Conservation (phyloP, 2,888 invertebrate species). For the Ariolimax columbianus region DNA sequence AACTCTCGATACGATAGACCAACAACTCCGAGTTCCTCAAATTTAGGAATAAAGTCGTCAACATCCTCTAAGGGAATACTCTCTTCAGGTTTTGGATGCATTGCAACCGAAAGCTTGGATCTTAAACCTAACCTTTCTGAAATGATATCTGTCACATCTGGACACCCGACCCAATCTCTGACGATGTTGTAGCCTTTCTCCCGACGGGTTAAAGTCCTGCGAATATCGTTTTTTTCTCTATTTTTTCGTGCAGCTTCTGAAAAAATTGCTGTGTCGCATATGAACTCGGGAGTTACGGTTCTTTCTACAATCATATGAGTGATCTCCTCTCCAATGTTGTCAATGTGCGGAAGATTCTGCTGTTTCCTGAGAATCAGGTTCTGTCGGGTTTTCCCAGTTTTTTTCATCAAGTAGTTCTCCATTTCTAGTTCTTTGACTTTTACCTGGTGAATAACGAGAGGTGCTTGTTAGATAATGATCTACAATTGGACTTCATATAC, state of each 20-base stretch:
- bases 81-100: background rate
- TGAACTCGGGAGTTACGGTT: conserved; percentile 22
- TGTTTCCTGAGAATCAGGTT: conserved; percentile 24
- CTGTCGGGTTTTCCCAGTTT: conserved; percentile 18
- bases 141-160: conserved; percentile 45
- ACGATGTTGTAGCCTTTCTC: conserved; percentile 28
- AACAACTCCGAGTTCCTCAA: conserved; percentile 24
- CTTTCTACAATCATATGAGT: conserved; percentile 2
- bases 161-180: conserved; percentile 45
- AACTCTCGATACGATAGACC: conserved; percentile 8
- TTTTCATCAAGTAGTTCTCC: conserved; percentile 33
- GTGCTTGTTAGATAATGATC: no score
- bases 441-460: conserved; percentile 8
- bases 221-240: background rate
- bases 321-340: background rate
- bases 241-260: background rate
- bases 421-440: conserved; percentile 25
- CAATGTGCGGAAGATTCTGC: conserved; percentile 29
- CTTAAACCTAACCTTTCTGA: background rate
- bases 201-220: background rate
- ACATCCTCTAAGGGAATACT: background rate
- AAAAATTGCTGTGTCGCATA: background rate
- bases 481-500: no score
- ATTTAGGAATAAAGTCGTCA: background rate
- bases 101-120: background rate